A percentile compares a stretch with the other conserved stretches of the same genome.
Conservation (phyloP, 2,113 vertebrate genomes). For the Callospermophilus lateralis region DNA sequence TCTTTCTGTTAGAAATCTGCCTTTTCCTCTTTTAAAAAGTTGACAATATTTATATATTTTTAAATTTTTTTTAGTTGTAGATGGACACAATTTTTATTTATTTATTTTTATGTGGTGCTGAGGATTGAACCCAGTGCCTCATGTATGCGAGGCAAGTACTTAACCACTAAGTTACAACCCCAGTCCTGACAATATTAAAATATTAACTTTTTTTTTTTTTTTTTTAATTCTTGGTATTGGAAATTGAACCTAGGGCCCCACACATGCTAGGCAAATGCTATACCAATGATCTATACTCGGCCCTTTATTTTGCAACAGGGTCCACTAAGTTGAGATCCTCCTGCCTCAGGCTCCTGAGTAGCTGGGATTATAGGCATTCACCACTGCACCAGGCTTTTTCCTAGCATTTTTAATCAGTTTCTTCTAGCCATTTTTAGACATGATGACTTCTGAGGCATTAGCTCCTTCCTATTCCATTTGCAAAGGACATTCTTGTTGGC, state of each 20-base stretch:
- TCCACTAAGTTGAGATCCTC: background rate
- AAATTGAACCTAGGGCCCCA: too few species aligned
- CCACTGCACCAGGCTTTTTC: background rate
- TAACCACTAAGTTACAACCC: too few species aligned
- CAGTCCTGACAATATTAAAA: background rate
- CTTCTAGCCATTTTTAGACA: constrained; percentile 8
- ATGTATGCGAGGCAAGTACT: too few species aligned
- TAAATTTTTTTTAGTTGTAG: too few species aligned
- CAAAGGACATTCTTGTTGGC: background rate
- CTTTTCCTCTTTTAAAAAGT: constrained; percentile 35
- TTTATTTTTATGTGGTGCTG: too few species aligned
- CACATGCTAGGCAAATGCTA: too few species aligned
- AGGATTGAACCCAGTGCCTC: too few species aligned
- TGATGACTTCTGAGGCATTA: background rate
- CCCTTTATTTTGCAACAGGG: background rate
- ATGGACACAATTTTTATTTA: too few species aligned
- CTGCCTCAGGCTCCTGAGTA: background rate
- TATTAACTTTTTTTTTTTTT: background rate
- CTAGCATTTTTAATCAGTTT: background rate
- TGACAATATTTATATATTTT: constrained; percentile 7
- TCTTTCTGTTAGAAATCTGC: background rate
- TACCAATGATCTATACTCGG: background rate
- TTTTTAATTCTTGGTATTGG: background rate
- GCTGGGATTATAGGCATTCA: background rate
- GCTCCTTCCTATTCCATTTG: constrained; percentile 13